Evolutionary conservation across 2,797 vertebrate genomes (phyloP).

Genomic region (Helostoma temminkii): DNA sequence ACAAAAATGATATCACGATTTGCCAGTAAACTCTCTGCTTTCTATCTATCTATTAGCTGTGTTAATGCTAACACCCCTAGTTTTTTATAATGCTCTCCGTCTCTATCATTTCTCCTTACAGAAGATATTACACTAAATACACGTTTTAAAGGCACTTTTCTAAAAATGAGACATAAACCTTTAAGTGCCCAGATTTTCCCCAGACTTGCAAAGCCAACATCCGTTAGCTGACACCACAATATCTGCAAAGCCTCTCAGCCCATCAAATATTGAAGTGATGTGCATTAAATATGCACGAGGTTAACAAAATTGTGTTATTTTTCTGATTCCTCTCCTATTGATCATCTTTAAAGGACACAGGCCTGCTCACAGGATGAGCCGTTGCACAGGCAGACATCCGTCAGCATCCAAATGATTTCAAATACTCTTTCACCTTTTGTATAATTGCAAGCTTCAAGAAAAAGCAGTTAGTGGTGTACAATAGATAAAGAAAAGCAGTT

Average conservation of each 20-base stretch:
- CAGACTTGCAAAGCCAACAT: slow-evolving; percentile 25
- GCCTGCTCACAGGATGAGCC: no score
- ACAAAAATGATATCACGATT: no score
- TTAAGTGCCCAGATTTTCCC: slow-evolving; percentile 4
- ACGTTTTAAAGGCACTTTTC: not conserved
- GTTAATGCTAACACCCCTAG: no score
- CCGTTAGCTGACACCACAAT: slow-evolving; percentile 44
- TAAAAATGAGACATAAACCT: slow-evolving; percentile 31
- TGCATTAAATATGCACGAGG: slow-evolving; percentile 71
- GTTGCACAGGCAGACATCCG: not conserved
- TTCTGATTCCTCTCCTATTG: slow-evolving; percentile 44
- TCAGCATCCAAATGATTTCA: slow-evolving; percentile 14
- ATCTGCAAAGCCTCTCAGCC: slow-evolving; percentile 42
- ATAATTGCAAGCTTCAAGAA: not conserved
- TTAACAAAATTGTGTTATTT: slow-evolving; percentile 67
- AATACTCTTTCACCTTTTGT: not conserved
- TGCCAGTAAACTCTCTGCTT: no score
- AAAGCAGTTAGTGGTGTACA: not conserved
- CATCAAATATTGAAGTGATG: slow-evolving; percentile 74
- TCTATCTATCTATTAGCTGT: no score
- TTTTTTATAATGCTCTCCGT: not conserved
- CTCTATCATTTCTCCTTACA: not conserved
- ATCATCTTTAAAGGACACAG: slow-evolving; percentile 44
- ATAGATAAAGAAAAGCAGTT: slow-evolving; percentile 17
- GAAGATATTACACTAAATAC: not conserved